phyloP scores from a whole-genome alignment of 2,113 vertebrate genomes.

The Fregata magnificens region DNA sequence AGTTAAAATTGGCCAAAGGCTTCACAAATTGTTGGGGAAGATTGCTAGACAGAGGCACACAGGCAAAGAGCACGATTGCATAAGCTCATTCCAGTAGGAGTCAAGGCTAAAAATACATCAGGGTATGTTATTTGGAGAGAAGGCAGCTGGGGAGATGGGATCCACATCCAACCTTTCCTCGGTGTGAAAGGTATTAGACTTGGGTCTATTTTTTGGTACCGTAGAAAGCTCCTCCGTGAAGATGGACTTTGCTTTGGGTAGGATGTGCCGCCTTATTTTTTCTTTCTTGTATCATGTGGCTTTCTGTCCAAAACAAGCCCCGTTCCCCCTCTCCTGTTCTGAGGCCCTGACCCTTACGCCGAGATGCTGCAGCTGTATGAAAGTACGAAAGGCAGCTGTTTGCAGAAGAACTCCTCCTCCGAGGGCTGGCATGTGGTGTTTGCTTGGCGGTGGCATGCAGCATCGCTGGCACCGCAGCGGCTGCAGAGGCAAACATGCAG shows the following conservation, averaged over 20 bases:
- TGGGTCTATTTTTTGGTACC: not conserved
- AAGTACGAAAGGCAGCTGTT: not conserved
- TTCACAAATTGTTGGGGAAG: slow-evolving; percentile 23
- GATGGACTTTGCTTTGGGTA: not conserved
- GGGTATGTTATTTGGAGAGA: not conserved
- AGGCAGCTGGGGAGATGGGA: not conserved
- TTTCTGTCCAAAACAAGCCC: not conserved
- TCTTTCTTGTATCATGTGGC: not conserved
- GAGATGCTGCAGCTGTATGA: not conserved
- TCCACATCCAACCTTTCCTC: not conserved
- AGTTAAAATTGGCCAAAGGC: slow-evolving; percentile 60
- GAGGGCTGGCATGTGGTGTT: not conserved
- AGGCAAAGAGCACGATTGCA: not conserved
- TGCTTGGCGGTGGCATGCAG: not conserved
- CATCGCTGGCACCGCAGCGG: not conserved
- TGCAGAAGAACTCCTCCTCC: not conserved
- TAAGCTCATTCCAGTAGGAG: not conserved
- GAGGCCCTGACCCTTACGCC: not conserved
- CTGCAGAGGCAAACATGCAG: not conserved
- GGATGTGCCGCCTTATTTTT: not conserved
- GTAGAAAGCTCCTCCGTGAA: not conserved
- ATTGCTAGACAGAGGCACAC: slow-evolving; percentile 12
- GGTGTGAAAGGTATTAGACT: rapidly evolving
- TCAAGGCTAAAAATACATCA: not conserved
- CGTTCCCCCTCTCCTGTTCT: rapidly evolving